Percentiles rank a stretch among this genome's conserved stretches.
Evolutionary conservation across 2,888 invertebrate genomes (phyloP).

Genomic region (Clusia tigrina): DNA sequence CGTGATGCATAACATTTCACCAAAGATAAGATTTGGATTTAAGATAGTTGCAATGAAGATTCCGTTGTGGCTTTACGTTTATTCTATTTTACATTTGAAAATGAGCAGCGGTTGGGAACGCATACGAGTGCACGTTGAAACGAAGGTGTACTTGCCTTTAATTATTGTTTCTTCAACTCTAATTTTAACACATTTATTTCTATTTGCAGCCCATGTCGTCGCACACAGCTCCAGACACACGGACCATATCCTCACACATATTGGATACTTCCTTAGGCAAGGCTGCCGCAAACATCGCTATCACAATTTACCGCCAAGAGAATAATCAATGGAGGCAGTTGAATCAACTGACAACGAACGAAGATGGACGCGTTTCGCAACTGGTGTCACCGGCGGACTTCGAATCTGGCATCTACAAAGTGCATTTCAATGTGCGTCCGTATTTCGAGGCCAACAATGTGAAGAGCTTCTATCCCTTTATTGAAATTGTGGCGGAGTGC

Average conservation of each 20-base stretch:
- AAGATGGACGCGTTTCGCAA: conserved; percentile 73
- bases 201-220: conserved; percentile 27
- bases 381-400: conserved; percentile 71
- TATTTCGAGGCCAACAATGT: conserved; percentile 72
- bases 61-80: neutral
- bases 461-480: conserved; percentile 77
- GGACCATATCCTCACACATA: conserved; percentile 78
- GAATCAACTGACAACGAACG: conserved; percentile 71
- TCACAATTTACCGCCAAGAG: conserved; percentile 71
- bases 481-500: conserved; percentile 79
- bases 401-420: conserved; percentile 75
- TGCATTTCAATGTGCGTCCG: conserved; percentile 76
- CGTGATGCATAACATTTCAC: neutral
- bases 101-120: conserved; percentile 49
- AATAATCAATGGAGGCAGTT: conserved; percentile 73
- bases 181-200: conserved; percentile 4
- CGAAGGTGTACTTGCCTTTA: conserved; percentile 27
- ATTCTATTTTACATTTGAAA: conserved; percentile 33
- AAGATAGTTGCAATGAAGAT: neutral
- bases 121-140: conserved; percentile 46
- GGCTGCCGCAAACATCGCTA: conserved; percentile 73
- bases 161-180: neutral
- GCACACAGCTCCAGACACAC: conserved; percentile 49
- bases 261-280: conserved; percentile 75
- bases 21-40: neutral